Evolutionary conservation across 2,888 invertebrate genomes (phyloP).

Genomic region (Drosophila paracracens): DNA sequence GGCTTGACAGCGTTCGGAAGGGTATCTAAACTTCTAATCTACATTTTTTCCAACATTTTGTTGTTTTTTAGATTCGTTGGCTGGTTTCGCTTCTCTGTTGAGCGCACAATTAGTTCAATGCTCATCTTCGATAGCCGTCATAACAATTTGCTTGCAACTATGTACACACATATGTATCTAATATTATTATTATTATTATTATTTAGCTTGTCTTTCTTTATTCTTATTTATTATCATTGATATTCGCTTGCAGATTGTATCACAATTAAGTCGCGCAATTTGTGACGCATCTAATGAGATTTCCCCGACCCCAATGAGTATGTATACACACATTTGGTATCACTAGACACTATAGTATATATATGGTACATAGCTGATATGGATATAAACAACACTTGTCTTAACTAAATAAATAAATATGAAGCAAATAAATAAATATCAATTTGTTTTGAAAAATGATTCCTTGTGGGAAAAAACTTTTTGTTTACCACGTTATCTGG

Average conservation of each 20-base stretch:
- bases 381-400: no score
- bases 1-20: background rate
- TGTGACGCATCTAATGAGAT: background rate
- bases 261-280: background rate
- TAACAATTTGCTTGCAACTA: slow-evolving; percentile 64
- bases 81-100: slow-evolving; percentile 63
- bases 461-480: background rate
- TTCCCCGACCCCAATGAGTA: background rate
- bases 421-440: background rate
- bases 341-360: background rate
- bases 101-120: slow-evolving; percentile 79
- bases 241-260: background rate
- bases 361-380: no score
- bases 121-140: slow-evolving; percentile 61
- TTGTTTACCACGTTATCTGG: background rate
- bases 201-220: slow-evolving; percentile 11
- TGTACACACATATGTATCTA: slow-evolving; percentile 22
- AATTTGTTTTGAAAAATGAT: background rate
- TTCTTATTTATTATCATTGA: slow-evolving; percentile 7
- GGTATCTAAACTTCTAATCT: background rate
- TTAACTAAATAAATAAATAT: no score
- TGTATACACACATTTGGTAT: background rate
- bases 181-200: slow-evolving; percentile 17
- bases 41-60: background rate
- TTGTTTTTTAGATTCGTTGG: slow-evolving; percentile 41